These are phyloP conservation scores for Pelvicachromis taeniatus DNA, from an alignment of 2,113 vertebrate genomes.

Conservation along the genomic window DNA sequence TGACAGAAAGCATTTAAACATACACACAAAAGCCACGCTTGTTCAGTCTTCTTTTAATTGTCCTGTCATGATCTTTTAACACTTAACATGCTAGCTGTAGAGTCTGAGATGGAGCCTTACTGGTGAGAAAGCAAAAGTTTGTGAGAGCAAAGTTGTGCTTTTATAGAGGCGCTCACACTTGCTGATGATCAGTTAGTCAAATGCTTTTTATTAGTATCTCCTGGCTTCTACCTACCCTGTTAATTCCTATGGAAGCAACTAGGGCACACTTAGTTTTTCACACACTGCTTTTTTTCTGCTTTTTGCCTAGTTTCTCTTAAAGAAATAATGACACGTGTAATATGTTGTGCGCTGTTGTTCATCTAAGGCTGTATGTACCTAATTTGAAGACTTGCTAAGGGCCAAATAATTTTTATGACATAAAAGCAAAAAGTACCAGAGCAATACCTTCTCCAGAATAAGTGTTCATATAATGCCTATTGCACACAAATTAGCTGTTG, in stretches of 20 bases:
- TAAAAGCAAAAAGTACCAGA: not conserved
- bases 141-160: not conserved
- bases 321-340: not conserved
- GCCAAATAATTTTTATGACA: not conserved
- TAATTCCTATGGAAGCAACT: not conserved
- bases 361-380: not conserved
- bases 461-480: not conserved
- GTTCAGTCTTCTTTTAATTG: not conserved
- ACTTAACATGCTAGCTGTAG: not conserved
- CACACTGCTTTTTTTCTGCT: not conserved
- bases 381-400: not conserved
- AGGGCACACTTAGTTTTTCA: not conserved
- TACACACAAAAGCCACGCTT: not conserved
- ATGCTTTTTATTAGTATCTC: not conserved
- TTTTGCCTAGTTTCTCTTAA: not conserved
- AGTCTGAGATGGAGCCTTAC: not conserved
- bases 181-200: not conserved
- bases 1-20: not conserved
- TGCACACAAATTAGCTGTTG: not conserved
- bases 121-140: not conserved
- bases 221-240: not conserved
- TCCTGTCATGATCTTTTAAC: not conserved
- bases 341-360: not conserved
- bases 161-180: not conserved
- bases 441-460: not conserved